These are phyloP conservation scores for Drosophila navojoa DNA, from an alignment of 1,140 invertebrate species.

Conservation along the genomic window DNA sequence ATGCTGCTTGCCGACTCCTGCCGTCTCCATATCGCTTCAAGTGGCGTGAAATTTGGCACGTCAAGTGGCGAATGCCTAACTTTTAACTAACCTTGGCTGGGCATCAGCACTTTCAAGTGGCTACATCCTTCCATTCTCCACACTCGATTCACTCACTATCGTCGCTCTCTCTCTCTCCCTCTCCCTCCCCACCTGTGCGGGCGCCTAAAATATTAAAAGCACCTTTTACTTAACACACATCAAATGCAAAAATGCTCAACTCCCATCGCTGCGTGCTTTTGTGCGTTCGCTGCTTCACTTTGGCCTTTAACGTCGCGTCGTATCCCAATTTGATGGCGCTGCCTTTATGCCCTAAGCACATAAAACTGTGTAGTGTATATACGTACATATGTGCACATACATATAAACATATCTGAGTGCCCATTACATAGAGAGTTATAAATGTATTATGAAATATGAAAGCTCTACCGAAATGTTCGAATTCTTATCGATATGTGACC, in stretches of 20 bases:
- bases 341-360: constrained; percentile 6
- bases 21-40: constrained; percentile 38
- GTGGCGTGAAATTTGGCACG: constrained; percentile 76
- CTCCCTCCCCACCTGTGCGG: background rate
- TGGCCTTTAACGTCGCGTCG: constrained; percentile 7
- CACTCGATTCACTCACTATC: background rate
- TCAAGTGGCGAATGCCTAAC: constrained; percentile 58
- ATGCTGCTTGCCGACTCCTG: background rate
- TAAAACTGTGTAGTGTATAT: background rate
- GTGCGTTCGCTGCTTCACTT: constrained; percentile 6
- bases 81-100: constrained; percentile 66
- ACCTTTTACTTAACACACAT: constrained; percentile 59
- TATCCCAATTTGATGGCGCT: constrained; percentile 30
- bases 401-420: background rate
- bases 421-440: no score
- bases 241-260: constrained; percentile 51
- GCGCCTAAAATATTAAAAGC: constrained; percentile 53
- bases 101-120: constrained; percentile 48
- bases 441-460: no score
- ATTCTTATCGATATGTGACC: no score
- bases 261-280: constrained; percentile 13
- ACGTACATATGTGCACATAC: no score
- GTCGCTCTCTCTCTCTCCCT: background rate
- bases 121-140: constrained; percentile 21
- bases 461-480: no score